Evolutionary conservation across 2,113 vertebrate species (phyloP).

Genomic region (Procavia capensis): DNA sequence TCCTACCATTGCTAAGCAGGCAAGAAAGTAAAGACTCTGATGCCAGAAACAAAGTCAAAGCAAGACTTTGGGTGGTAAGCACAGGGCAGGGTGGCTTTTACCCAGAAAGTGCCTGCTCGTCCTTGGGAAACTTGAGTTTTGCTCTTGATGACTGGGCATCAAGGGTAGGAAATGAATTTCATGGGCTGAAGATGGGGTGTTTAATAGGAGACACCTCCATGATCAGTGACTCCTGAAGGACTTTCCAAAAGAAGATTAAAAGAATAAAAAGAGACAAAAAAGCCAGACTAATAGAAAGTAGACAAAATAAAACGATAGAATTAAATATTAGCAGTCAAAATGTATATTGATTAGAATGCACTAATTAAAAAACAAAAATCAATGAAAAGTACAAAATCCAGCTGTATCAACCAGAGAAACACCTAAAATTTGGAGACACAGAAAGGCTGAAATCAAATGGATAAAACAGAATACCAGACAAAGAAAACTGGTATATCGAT

Average conservation of each 20-base stretch:
- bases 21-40: background rate
- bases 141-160: background rate
- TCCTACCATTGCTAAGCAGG: background rate
- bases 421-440: background rate
- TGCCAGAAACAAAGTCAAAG: background rate
- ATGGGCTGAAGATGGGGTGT: background rate
- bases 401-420: background rate
- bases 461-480: background rate
- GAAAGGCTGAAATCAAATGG: background rate
- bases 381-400: conserved; percentile 11
- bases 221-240: background rate
- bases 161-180: background rate
- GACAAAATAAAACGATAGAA: background rate
- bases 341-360: background rate
- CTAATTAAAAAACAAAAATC: background rate
- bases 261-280: background rate
- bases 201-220: background rate
- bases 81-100: background rate
- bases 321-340: background rate
- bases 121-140: background rate
- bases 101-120: background rate
- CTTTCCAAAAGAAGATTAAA: background rate
- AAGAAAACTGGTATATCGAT: background rate
- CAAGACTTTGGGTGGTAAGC: background rate
- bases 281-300: background rate